Evolutionary conservation across 2,113 vertebrate genomes (phyloP).

Genomic region (Saimiri boliviensis): DNA sequence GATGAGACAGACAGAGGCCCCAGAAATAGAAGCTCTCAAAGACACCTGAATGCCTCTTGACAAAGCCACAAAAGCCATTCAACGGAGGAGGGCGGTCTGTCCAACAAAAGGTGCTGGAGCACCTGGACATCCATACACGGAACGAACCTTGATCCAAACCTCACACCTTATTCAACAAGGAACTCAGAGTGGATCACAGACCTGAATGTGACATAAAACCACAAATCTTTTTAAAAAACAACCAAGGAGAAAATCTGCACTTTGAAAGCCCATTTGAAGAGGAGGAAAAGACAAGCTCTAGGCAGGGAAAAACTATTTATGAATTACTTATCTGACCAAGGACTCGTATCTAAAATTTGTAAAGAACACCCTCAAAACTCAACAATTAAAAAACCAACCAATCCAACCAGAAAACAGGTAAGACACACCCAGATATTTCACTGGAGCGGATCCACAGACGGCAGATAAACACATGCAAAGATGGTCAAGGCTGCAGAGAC

Average conservation of each 20-base stretch:
- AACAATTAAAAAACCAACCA: not conserved
- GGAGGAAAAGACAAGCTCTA: not conserved
- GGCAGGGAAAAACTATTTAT: not conserved
- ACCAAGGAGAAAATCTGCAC: not conserved
- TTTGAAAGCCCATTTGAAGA: not conserved
- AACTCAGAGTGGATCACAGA: not conserved
- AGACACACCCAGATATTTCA: not conserved
- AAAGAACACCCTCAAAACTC: not conserved
- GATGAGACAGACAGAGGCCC: not conserved
- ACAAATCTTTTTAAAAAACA: not conserved
- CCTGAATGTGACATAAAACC: not conserved
- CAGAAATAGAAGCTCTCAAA: not conserved
- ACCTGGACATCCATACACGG: accelerated
- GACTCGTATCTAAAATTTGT: not conserved
- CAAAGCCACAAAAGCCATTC: not conserved
- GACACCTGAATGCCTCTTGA: accelerated
- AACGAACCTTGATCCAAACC: not conserved
- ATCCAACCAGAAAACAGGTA: not conserved
- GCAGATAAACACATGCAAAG: not conserved
- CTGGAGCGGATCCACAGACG: not conserved
- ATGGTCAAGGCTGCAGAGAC: not conserved
- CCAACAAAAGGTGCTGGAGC: not conserved
- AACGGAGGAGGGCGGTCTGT: not conserved
- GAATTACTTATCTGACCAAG: not conserved
- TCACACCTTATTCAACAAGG: not conserved